Evolutionary conservation across 2,888 invertebrate genomes (phyloP).

Genomic region (Caenorhabditis auriculariae): DNA sequence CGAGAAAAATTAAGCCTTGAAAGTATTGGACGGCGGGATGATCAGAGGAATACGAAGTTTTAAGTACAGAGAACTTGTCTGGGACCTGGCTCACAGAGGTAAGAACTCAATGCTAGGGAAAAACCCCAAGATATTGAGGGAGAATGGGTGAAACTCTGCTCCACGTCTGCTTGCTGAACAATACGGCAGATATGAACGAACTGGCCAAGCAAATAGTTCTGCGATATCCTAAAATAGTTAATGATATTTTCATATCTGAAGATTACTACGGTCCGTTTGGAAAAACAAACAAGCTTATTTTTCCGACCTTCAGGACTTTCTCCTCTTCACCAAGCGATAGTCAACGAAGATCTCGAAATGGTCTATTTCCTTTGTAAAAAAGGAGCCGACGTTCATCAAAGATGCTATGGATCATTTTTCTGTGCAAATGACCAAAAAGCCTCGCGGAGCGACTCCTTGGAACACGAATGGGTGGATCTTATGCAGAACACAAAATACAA

Average conservation of each 20-base stretch:
- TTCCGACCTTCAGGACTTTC: constrained; percentile 50
- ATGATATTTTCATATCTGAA: constrained; percentile 92
- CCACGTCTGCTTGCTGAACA: constrained; percentile 87
- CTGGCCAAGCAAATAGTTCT: constrained; percentile 86
- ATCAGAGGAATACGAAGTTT: constrained; percentile 29
- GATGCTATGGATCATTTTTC: constrained; percentile 87
- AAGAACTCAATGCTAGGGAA: background rate
- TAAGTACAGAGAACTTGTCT: constrained; percentile 70
- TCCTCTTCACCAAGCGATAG: constrained; percentile 87
- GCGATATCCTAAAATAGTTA: constrained; percentile 90
- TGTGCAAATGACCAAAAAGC: constrained; percentile 94
- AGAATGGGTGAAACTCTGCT: constrained; percentile 93
- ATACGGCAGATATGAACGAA: constrained; percentile 86
- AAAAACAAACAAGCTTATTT: constrained; percentile 78
- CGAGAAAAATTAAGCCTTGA: constrained; percentile 50
- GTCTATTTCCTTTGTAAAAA: constrained; percentile 89
- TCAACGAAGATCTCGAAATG: constrained; percentile 96
- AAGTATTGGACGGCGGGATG: constrained; percentile 59
- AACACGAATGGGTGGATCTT: constrained; percentile 87
- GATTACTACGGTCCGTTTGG: constrained; percentile 84
- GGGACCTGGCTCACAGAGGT: constrained; percentile 59
- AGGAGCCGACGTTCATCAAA: constrained; percentile 79
- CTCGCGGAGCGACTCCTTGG: constrained; percentile 73
- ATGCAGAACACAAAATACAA: constrained; percentile 80
- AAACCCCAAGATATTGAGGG: constrained; percentile 67